These are phyloP conservation scores for Sylvicola cinctus DNA, from an alignment of 2,888 invertebrate species.

Conservation along the genomic window DNA sequence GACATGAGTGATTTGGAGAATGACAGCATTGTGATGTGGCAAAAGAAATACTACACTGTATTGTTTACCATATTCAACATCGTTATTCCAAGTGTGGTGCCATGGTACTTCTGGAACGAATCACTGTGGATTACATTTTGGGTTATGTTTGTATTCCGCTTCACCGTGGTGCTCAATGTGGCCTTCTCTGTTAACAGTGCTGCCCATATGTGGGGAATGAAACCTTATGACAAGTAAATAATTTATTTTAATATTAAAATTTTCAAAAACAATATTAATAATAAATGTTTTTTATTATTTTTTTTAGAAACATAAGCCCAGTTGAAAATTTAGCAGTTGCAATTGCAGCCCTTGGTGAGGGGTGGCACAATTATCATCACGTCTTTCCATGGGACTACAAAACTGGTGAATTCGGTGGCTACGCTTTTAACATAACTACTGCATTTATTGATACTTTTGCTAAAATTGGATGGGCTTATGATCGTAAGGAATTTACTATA, in stretches of 20 bases:
- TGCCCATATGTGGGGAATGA: conserved; percentile 83
- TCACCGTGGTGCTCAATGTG: conserved; percentile 67
- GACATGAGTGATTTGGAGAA: conserved; percentile 50
- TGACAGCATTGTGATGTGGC: conserved; percentile 57
- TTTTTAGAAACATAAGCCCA: conserved; percentile 43
- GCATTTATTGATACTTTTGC: conserved; percentile 62
- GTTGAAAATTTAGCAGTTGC: conserved; percentile 52
- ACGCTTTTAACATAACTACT: conserved; percentile 51
- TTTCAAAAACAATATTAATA: conserved; percentile 5
- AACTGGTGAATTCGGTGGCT: conserved; percentile 42
- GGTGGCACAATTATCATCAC: conserved; percentile 72
- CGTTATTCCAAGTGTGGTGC: conserved; percentile 49
- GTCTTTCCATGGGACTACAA: conserved; percentile 49
- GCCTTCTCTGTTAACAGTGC: conserved; percentile 91
- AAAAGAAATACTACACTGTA: conserved; percentile 51
- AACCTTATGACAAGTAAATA: conserved; percentile 66
- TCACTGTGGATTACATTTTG: conserved; percentile 56
- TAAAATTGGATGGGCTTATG: conserved; percentile 62
- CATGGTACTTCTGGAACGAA: conserved; percentile 72
- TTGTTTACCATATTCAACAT: conserved; percentile 48
- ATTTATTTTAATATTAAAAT: neutral
- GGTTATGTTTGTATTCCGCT: conserved; percentile 65
- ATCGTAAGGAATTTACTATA: conserved; percentile 30
- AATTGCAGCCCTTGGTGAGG: conserved; percentile 57
- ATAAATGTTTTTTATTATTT: too few species aligned